Evolutionary conservation across 2,888 invertebrate genomes (phyloP).

Genomic region (Diaphora mendica): DNA sequence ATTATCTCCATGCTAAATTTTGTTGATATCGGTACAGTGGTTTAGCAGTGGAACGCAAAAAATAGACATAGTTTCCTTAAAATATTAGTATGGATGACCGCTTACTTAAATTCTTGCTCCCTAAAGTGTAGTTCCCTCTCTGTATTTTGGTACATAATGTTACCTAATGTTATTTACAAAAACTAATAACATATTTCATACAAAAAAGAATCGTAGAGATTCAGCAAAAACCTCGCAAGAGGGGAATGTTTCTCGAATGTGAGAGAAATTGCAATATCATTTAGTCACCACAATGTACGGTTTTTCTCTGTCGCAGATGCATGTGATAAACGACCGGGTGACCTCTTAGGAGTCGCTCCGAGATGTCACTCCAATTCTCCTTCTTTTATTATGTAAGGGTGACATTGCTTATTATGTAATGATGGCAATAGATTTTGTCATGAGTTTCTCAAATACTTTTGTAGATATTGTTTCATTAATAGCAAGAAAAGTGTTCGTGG

Average conservation of each 20-base stretch:
- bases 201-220: conserved; percentile 28
- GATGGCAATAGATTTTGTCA: not conserved
- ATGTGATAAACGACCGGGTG: conserved; percentile 74
- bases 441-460: not conserved
- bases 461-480: not conserved
- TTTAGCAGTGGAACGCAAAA: too few relatives aligned
- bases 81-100: not conserved
- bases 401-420: conserved; percentile 3
- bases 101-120: not conserved
- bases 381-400: conserved; percentile 7
- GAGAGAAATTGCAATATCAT: conserved; percentile 75
- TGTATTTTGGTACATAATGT: not conserved
- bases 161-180: not conserved
- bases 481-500: not conserved
- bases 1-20: too few relatives aligned
- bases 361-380: conserved; percentile 52
- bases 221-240: conserved; percentile 27
- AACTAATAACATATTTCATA: conserved; percentile 8
- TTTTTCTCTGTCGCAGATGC: conserved; percentile 71
- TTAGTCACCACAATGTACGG: conserved; percentile 64
- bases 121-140: not conserved
- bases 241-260: conserved; percentile 52
- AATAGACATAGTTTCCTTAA: too few relatives aligned
- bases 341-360: conserved; percentile 43
- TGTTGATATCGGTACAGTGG: too few relatives aligned